Evolutionary conservation across 2,888 invertebrate genomes (phyloP).

Genomic region (Ichneumoninae sp.): DNA sequence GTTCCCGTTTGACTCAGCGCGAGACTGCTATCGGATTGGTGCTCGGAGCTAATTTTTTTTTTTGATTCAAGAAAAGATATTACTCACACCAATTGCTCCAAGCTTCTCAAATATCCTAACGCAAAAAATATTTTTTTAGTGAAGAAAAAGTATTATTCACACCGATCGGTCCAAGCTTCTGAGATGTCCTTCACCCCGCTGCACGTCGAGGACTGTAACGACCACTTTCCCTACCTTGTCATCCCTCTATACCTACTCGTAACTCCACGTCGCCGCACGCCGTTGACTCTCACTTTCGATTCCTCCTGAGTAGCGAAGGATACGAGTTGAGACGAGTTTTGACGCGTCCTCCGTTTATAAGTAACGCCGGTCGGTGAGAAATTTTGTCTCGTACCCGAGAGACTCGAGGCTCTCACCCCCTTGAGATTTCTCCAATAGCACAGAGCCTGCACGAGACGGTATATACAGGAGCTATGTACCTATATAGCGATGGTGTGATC

Average conservation of each 20-base stretch:
- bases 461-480: background rate
- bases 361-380: background rate
- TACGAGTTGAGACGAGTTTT: conserved; percentile 5
- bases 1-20: background rate
- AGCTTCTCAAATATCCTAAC: too few species aligned
- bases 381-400: conserved; percentile 4
- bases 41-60: background rate
- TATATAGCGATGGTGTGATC: conserved; percentile 14
- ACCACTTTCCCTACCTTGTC: conserved; percentile 12
- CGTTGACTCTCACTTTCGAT: conserved; percentile 17
- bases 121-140: too few species aligned
- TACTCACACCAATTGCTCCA: background rate
- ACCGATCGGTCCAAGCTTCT: conserved; percentile 17
- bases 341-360: background rate
- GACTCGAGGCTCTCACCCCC: background rate
- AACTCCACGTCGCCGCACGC: background rate
- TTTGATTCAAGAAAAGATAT: background rate
- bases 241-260: background rate
- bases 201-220: conserved; percentile 15
- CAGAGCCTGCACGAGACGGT: background rate
- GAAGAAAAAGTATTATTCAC: background rate
- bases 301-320: background rate
- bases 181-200: background rate
- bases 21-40: background rate
- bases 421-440: background rate